phyloP scores from a whole-genome alignment of 2,113 vertebrate genomes.

The Pseudolaguvia tuberculata region DNA sequence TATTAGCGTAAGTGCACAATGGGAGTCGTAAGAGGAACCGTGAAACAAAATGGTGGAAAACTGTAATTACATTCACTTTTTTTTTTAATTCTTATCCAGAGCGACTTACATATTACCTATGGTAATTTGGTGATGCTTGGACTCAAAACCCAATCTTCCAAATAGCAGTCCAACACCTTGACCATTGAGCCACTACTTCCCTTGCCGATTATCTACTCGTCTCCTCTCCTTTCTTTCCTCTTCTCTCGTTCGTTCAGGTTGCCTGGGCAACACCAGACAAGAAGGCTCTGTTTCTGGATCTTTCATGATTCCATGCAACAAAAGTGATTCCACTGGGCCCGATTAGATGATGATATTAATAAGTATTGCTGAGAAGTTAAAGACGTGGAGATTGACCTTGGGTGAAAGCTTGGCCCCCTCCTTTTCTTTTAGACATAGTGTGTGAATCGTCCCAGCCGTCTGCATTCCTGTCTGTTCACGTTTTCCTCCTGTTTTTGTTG shows the following conservation, averaged over 20 bases:
- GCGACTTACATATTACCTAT: no score
- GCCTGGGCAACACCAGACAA: constrained; percentile 61
- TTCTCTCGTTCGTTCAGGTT: constrained; percentile 48
- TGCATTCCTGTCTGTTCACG: constrained; percentile 1
- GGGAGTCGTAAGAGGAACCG: no score
- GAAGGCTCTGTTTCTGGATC: constrained; percentile 43
- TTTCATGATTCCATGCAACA: constrained; percentile 46
- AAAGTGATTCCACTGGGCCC: constrained; percentile 65
- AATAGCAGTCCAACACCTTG: no score
- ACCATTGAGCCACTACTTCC: no score
- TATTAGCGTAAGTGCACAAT: no score
- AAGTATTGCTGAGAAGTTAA: not conserved
- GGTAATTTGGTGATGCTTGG: no score
- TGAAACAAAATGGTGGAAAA: no score
- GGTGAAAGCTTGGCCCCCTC: not conserved
- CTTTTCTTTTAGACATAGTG: not conserved
- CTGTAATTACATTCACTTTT: no score
- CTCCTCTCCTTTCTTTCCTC: no score
- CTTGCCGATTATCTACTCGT: no score
- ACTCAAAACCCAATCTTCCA: no score
- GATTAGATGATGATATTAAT: constrained; percentile 52
- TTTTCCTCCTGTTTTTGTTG: constrained; percentile 28
- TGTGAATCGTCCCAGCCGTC: not conserved
- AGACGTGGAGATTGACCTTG: not conserved
- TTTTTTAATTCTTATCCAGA: no score